Percentiles rank a stretch among this genome's conserved stretches.
Evolutionary conservation across 1,140 invertebrate genomes (phyloP).

Genomic region (Globodera ellingtonae): DNA sequence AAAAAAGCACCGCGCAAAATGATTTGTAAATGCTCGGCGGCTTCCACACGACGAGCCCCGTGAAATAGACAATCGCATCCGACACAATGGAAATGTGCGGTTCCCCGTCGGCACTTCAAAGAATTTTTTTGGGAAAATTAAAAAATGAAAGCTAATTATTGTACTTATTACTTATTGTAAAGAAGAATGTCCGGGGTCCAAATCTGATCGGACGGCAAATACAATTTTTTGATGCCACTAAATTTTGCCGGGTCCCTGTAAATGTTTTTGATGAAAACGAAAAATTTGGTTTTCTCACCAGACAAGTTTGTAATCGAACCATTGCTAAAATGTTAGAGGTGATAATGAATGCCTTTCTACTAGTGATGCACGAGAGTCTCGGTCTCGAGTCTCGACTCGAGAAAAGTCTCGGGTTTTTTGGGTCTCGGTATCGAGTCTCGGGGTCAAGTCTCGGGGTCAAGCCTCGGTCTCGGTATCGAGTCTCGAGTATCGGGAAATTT

Average conservation of each 20-base stretch:
- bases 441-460: too few species aligned
- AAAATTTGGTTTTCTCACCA: constrained; percentile 68
- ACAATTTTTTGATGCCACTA: constrained; percentile 78
- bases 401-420: too few species aligned
- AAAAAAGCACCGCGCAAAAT: constrained; percentile 80
- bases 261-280: constrained; percentile 5
- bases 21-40: constrained; percentile 98
- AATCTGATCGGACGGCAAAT: constrained; percentile 77
- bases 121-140: constrained; percentile 47
- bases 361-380: too few species aligned
- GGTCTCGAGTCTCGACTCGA: too few species aligned
- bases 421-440: too few species aligned
- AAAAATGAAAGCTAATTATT: constrained; percentile 16
- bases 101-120: constrained; percentile 68
- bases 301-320: constrained; percentile 93
- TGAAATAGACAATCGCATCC: constrained; percentile 73
- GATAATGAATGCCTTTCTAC: constrained; percentile 3
- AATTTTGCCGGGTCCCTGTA: constrained; percentile 83
- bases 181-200: constrained; percentile 76
- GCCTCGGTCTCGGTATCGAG: too few species aligned
- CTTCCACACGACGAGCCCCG: constrained; percentile 93
- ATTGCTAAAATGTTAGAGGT: constrained; percentile 71
- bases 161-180: constrained; percentile 53
- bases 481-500: too few species aligned
- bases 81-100: constrained; percentile 70